Evolutionary conservation across 2,797 vertebrate genomes (phyloP).

Genomic region (Delichon dasypus): DNA sequence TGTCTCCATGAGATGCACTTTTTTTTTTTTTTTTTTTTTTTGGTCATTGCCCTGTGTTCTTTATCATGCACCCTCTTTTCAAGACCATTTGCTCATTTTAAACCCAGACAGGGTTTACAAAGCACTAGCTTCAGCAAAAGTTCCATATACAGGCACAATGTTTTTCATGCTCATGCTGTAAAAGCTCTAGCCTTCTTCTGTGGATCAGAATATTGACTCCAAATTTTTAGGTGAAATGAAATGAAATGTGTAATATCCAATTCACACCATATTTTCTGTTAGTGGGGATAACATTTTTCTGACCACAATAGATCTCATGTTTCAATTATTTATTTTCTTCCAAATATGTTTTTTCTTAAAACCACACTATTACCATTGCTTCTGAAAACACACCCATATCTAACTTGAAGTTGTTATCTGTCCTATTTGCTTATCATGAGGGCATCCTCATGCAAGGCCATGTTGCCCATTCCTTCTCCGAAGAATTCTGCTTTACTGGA

Average conservation of each 20-base stretch:
- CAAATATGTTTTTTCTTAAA: background rate
- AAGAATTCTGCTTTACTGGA: background rate
- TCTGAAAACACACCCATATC: background rate
- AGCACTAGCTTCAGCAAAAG: background rate
- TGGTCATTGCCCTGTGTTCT: background rate
- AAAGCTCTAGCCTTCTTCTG: background rate
- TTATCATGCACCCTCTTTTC: background rate
- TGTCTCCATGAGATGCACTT: background rate
- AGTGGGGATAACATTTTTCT: background rate
- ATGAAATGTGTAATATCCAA: background rate
- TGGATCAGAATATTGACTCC: background rate
- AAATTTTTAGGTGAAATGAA: background rate
- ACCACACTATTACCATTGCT: background rate
- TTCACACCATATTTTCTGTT: background rate
- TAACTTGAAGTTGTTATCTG: background rate
- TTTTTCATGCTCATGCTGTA: background rate
- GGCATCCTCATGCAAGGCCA: background rate
- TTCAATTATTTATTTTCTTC: background rate
- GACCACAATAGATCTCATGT: background rate
- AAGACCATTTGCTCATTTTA: background rate
- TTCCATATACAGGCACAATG: background rate
- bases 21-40: background rate
- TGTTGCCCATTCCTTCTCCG: background rate
- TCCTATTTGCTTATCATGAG: background rate
- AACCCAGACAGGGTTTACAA: background rate